Percentiles rank a stretch among this genome's conserved stretches.
These are phyloP conservation scores for Phenganax stokvisi DNA, from an alignment of 92 coral and sea anemone genomes.

Conservation along the genomic window DNA sequence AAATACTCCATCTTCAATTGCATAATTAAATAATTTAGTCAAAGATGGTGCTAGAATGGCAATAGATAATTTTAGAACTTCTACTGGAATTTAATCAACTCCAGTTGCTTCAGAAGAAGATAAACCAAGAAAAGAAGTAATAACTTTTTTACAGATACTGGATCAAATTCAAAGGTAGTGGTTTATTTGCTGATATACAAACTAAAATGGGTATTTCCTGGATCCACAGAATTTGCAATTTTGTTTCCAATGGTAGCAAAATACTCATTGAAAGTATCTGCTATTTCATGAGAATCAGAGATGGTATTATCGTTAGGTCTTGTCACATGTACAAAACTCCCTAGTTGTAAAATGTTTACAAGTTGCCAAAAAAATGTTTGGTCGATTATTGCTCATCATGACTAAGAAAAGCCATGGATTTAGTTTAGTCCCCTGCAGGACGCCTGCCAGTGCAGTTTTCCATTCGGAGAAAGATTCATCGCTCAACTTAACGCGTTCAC, in stretches of 20 bases:
- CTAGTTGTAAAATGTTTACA: too few relatives aligned
- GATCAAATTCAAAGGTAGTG: neutral
- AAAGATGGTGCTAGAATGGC: neutral
- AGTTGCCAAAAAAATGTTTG: too few relatives aligned
- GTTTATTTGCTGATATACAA: neutral
- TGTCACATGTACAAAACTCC: too few relatives aligned
- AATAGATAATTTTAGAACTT: neutral
- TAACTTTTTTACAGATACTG: neutral
- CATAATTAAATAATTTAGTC: neutral
- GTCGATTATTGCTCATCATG: too few relatives aligned
- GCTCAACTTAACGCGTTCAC: too few relatives aligned
- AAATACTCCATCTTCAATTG: neutral
- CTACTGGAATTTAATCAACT: neutral
- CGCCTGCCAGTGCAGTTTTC: too few relatives aligned
- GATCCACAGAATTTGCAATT: neutral
- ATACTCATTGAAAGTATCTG: neutral
- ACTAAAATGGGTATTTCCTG: neutral
- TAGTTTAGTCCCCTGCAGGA: too few relatives aligned
- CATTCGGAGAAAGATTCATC: too few relatives aligned
- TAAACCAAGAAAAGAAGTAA: neutral
- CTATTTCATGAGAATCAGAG: neutral
- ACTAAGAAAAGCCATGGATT: too few relatives aligned
- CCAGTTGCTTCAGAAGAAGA: neutral
- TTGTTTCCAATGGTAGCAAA: neutral
- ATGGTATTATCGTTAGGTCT: neutral